These are phyloP conservation scores for Drosophila repletoides DNA, from an alignment of 1,140 invertebrate genomes.

Conservation along the genomic window DNA sequence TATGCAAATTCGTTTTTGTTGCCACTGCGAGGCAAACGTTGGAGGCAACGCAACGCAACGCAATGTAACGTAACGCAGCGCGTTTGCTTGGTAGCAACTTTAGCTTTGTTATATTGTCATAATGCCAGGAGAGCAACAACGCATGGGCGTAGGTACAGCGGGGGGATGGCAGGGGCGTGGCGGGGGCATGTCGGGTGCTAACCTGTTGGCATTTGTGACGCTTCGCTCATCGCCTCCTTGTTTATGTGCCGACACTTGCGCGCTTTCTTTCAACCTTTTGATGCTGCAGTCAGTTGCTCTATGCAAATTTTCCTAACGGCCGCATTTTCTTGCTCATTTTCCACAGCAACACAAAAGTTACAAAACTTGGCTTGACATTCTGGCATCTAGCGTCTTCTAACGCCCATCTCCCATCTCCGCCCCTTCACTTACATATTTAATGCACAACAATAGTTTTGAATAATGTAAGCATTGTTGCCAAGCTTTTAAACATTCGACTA, in stretches of 20 bases:
- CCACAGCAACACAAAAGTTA: slow-evolving; percentile 46
- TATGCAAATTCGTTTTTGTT: slow-evolving; percentile 78
- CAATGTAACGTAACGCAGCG: too few species aligned
- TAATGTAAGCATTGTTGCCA: slow-evolving; percentile 62
- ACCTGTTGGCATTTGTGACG: slow-evolving; percentile 69
- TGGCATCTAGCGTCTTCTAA: too few species aligned
- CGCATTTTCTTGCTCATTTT: slow-evolving; percentile 71
- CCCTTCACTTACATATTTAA: slow-evolving; percentile 62
- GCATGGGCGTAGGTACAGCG: slow-evolving; percentile 8
- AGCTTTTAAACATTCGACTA: slow-evolving; percentile 37
- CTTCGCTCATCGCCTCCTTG: slow-evolving; percentile 48
- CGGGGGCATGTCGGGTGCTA: slow-evolving; percentile 24
- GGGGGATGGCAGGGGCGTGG: background rate
- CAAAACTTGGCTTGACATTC: slow-evolving; percentile 65
- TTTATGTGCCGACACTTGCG: slow-evolving; percentile 73
- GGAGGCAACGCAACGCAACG: too few species aligned
- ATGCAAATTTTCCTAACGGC: slow-evolving; percentile 67
- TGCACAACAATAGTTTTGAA: slow-evolving; percentile 69
- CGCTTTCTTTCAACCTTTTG: slow-evolving; percentile 25
- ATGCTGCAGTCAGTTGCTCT: slow-evolving; percentile 57
- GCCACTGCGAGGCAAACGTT: slow-evolving; percentile 21
- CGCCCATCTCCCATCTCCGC: slow-evolving; percentile 17
- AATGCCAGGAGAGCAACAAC: slow-evolving; percentile 46
- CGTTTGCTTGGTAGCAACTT: slow-evolving; percentile 38
- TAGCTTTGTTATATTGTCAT: slow-evolving; percentile 74